Conservation (phyloP, 2,888 invertebrate genomes). For the Callyntrura guangdongensis region DNA sequence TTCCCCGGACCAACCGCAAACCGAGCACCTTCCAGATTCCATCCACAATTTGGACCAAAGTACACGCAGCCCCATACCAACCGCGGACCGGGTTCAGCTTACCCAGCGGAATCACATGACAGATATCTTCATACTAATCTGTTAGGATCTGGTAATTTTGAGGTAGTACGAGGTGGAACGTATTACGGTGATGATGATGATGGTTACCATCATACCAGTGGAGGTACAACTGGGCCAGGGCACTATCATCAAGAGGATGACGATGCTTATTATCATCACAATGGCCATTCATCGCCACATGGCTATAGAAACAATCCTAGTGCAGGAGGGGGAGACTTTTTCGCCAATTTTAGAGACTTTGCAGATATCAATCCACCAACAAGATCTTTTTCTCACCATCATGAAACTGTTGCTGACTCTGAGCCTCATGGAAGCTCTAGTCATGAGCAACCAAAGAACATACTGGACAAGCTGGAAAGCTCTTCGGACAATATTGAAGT, state of each 20-base stretch:
- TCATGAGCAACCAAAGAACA: slow-evolving; percentile 81
- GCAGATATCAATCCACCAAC: slow-evolving; percentile 95
- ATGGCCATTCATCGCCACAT: slow-evolving; percentile 86
- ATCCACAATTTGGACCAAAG: slow-evolving; percentile 81
- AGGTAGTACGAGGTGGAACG: slow-evolving; percentile 93
- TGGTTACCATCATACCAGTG: slow-evolving; percentile 88
- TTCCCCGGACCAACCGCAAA: slow-evolving; percentile 84
- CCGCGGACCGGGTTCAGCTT: slow-evolving; percentile 81
- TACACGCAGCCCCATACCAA: slow-evolving; percentile 80
- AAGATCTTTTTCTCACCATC: slow-evolving; percentile 89
- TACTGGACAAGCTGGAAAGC: slow-evolving; percentile 82
- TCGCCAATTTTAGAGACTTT: slow-evolving; percentile 95
- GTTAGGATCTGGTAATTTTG: slow-evolving; percentile 94
- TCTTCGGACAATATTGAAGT: slow-evolving; percentile 71
- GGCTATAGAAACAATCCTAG: slow-evolving; percentile 89
- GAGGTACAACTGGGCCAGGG: slow-evolving; percentile 89
- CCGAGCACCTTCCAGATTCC: slow-evolving; percentile 83
- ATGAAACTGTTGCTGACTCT: slow-evolving; percentile 79
- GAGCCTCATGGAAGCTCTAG: slow-evolving; percentile 70
- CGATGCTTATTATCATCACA: slow-evolving; percentile 89
- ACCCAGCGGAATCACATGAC: slow-evolving; percentile 85
- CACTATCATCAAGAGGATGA: slow-evolving; percentile 93
- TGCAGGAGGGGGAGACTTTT: slow-evolving; percentile 90
- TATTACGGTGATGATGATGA: slow-evolving; percentile 90
- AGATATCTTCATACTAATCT: slow-evolving; percentile 88